phyloP scores from a whole-genome alignment of 2,888 invertebrate genomes.

The Pristionchus arcanus region DNA sequence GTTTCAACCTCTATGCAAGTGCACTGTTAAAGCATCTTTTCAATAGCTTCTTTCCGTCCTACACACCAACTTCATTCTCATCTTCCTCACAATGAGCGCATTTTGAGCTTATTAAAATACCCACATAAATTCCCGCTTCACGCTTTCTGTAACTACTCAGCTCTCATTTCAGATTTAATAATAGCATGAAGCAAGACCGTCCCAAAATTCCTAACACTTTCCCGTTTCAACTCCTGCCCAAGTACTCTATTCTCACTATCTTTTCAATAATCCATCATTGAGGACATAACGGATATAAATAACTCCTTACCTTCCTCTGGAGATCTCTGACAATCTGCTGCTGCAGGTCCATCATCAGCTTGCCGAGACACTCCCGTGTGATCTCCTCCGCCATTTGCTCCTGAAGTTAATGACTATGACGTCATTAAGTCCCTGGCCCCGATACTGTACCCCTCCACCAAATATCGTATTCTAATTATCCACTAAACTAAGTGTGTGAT shows the following conservation, averaged over 20 bases:
- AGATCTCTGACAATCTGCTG: background rate
- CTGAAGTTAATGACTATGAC: background rate
- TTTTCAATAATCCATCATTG: background rate
- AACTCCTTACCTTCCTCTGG: background rate
- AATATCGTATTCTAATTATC: too few species aligned
- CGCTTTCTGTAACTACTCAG: background rate
- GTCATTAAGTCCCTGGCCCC: background rate
- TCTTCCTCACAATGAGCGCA: background rate
- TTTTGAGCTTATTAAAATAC: too few species aligned
- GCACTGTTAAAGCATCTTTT: too few species aligned
- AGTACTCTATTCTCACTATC: background rate
- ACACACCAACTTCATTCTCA: background rate
- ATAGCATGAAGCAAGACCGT: too few species aligned
- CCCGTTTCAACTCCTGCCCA: background rate
- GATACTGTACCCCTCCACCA: too few species aligned
- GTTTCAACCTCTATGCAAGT: too few species aligned
- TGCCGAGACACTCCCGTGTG: background rate
- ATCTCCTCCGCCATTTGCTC: background rate
- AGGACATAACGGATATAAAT: too few species aligned
- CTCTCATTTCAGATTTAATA: background rate
- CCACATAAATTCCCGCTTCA: too few species aligned
- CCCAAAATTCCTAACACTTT: background rate
- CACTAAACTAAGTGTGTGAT: too few species aligned
- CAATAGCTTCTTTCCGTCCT: background rate
- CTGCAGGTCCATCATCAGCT: constrained; percentile 2